These are phyloP conservation scores for Myiozetetes cayanensis DNA, from an alignment of 2,113 vertebrate genomes.

Conservation along the genomic window DNA sequence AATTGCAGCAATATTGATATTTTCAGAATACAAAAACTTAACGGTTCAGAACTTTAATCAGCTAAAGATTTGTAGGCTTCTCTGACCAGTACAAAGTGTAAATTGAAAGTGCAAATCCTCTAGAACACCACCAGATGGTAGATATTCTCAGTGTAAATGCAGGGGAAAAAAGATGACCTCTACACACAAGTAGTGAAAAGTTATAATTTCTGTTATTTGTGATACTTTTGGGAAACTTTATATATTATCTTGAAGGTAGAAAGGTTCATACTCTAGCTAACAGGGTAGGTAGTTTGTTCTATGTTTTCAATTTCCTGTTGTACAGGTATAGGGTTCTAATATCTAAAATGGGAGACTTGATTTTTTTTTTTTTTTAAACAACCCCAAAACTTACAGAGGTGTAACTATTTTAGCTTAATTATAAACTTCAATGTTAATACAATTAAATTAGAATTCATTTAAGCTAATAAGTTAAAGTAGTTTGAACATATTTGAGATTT, in stretches of 20 bases:
- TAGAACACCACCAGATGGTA: slow-evolving; percentile 16
- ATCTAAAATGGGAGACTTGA: not conserved
- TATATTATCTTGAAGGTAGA: not conserved
- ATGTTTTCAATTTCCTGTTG: not conserved
- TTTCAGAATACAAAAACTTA: not conserved
- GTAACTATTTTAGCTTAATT: not conserved
- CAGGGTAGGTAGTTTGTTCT: not conserved
- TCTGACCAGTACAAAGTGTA: not conserved
- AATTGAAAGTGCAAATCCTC: not conserved
- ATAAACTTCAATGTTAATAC: not conserved
- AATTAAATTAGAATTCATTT: not conserved
- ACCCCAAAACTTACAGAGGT: not conserved
- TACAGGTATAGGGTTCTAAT: not conserved
- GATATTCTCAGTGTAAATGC: not conserved
- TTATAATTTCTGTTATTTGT: not conserved
- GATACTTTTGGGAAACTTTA: not conserved
- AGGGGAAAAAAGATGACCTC: not conserved
- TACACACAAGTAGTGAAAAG: not conserved
- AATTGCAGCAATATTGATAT: not conserved
- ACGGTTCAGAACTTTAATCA: not conserved
- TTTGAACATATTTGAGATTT: not conserved
- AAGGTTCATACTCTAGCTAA: not conserved
- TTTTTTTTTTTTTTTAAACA: not conserved
- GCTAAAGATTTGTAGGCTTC: not conserved
- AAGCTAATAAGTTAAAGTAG: not conserved